Evolutionary conservation across 53 echinoderm and acorn worm species (phyloP).

Genomic region (Luidia sarsii): DNA sequence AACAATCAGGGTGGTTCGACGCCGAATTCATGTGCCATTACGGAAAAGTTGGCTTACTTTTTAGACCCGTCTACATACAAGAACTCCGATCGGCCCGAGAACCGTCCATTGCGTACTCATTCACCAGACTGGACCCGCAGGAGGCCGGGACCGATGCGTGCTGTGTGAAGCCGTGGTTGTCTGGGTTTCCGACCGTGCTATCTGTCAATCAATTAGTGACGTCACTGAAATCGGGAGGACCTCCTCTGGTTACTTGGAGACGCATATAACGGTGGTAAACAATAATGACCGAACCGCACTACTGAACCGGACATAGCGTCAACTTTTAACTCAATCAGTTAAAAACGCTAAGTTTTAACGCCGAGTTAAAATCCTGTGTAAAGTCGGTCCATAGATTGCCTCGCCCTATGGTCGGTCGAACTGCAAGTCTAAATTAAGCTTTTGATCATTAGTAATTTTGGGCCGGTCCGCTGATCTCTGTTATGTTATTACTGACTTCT

Average conservation of each 20-base stretch:
- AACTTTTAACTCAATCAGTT: no score
- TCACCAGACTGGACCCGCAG: background rate
- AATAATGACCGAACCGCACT: background rate
- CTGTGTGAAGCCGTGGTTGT: no score
- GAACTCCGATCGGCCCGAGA: background rate
- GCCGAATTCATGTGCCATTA: slow-evolving; percentile 7
- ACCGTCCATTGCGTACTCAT: background rate
- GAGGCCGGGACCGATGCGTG: background rate
- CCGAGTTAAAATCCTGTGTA: no score
- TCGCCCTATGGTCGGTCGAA: no score
- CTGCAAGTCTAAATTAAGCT: no score
- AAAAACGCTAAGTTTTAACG: no score
- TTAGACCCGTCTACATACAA: background rate
- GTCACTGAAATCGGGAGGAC: background rate
- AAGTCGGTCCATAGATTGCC: no score
- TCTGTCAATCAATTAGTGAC: slow-evolving; percentile 56
- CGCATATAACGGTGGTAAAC: background rate
- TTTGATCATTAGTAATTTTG: no score
- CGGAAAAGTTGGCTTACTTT: background rate
- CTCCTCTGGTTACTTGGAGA: slow-evolving; percentile 23
- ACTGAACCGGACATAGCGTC: no score
- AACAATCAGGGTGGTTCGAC: background rate
- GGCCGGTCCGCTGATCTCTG: no score
- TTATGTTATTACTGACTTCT: no score
- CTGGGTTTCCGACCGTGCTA: slow-evolving; percentile 14